Evolutionary conservation across 2,797 vertebrate genomes (phyloP).

Genomic region (Catostomus latipinnis): DNA sequence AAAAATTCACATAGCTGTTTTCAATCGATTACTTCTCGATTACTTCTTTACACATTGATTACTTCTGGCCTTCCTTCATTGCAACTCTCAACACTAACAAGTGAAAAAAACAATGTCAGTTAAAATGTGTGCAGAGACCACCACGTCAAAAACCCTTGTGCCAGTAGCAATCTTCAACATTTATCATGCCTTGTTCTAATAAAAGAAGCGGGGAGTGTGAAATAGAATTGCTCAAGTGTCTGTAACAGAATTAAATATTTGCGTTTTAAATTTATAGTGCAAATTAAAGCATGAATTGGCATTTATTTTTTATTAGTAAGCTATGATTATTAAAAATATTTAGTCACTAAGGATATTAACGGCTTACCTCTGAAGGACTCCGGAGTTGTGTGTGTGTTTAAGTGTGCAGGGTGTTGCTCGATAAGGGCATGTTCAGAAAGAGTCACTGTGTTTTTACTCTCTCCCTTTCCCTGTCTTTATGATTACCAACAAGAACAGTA

Average conservation of each 20-base stretch:
- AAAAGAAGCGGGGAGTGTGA: not conserved
- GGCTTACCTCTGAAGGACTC: conserved; percentile 25
- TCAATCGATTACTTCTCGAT: too few relatives aligned
- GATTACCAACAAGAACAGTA: conserved; percentile 1
- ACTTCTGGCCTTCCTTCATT: conserved; percentile 7
- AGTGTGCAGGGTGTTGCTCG: not conserved
- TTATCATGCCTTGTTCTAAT: not conserved
- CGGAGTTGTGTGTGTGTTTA: not conserved
- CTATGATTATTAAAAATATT: conserved; percentile 18
- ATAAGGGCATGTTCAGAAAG: not conserved
- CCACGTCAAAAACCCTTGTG: not conserved
- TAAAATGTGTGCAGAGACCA: not conserved
- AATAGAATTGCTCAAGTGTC: conserved; percentile 9
- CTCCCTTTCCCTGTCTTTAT: conserved; percentile 7
- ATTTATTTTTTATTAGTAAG: conserved; percentile 18
- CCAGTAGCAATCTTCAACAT: conserved; percentile 10
- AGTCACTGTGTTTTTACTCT: conserved; percentile 12
- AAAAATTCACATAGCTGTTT: too few relatives aligned
- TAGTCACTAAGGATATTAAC: not conserved
- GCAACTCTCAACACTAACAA: not conserved
- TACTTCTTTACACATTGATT: not conserved
- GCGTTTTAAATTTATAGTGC: not conserved
- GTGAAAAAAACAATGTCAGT: not conserved
- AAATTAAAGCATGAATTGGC: conserved; percentile 10
- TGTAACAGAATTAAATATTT: conserved; percentile 5